A percentile compares a stretch with the other conserved stretches of the same genome.
phyloP scores from a whole-genome alignment of 1,140 invertebrate species.

The Argopecten irradians region DNA sequence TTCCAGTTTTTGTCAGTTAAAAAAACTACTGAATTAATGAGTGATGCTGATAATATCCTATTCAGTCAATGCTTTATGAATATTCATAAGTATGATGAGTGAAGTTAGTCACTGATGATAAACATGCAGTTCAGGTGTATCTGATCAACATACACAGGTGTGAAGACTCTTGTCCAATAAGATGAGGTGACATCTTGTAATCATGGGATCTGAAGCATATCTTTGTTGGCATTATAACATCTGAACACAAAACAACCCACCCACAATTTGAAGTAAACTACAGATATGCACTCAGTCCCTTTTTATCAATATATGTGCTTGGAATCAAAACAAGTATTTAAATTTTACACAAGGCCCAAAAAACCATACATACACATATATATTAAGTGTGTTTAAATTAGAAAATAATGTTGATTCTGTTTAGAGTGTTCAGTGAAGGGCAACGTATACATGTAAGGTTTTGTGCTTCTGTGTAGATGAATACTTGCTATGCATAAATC shows the following conservation, averaged over 20 bases:
- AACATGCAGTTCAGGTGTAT: background rate
- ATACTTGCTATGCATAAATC: no score
- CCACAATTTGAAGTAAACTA: background rate
- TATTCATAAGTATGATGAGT: background rate
- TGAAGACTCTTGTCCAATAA: background rate
- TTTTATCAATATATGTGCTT: background rate
- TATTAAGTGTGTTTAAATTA: no score
- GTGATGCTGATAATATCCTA: no score
- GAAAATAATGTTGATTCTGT: background rate
- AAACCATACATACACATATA: background rate
- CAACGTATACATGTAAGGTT: background rate
- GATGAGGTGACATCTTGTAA: background rate
- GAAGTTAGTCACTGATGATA: background rate
- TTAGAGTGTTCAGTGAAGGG: background rate
- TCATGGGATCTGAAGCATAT: background rate
- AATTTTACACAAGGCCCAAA: background rate
- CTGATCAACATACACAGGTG: background rate
- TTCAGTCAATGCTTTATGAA: no score
- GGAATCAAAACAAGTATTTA: background rate
- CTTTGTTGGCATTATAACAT: background rate
- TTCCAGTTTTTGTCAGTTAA: no score
- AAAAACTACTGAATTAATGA: no score
- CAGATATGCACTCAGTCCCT: background rate
- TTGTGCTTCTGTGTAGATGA: background rate
- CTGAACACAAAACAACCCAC: background rate